These are phyloP conservation scores for Anableps anableps DNA, from an alignment of 2,797 vertebrate genomes.

Conservation along the genomic window DNA sequence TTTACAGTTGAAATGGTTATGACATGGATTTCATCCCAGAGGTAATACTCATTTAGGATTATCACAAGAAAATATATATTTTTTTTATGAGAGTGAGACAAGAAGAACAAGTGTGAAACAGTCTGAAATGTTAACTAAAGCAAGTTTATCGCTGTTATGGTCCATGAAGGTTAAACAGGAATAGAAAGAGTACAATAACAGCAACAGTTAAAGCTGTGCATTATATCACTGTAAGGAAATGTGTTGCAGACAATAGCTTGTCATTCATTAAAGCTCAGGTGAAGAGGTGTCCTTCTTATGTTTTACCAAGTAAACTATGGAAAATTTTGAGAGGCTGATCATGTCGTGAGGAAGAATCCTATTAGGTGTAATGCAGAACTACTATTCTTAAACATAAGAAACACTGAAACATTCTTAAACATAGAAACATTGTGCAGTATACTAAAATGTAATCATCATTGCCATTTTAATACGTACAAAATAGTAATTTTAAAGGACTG, in stretches of 20 bases:
- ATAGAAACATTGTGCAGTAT: too few relatives aligned
- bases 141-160: neutral
- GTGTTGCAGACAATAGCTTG: neutral
- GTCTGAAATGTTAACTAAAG: neutral
- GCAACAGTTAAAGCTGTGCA: neutral
- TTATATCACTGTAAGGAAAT: neutral
- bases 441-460: neutral
- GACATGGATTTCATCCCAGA: neutral
- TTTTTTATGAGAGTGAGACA: neutral
- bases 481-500: neutral
- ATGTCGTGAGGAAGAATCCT: neutral
- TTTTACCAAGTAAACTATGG: neutral
- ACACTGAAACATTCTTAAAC: too few relatives aligned
- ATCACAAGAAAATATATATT: neutral
- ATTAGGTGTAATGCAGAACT: neutral
- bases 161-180: neutral
- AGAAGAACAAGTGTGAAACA: neutral
- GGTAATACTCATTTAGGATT: neutral
- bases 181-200: neutral
- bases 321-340: neutral
- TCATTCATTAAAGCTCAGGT: neutral
- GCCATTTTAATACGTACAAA: too few relatives aligned
- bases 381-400: neutral
- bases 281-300: slow-evolving; percentile 2
- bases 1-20: neutral